A percentile compares a stretch with the other conserved stretches of the same genome.
These are phyloP conservation scores for Heteronetta atricapilla DNA, from an alignment of 2,113 vertebrate species.

Conservation along the genomic window DNA sequence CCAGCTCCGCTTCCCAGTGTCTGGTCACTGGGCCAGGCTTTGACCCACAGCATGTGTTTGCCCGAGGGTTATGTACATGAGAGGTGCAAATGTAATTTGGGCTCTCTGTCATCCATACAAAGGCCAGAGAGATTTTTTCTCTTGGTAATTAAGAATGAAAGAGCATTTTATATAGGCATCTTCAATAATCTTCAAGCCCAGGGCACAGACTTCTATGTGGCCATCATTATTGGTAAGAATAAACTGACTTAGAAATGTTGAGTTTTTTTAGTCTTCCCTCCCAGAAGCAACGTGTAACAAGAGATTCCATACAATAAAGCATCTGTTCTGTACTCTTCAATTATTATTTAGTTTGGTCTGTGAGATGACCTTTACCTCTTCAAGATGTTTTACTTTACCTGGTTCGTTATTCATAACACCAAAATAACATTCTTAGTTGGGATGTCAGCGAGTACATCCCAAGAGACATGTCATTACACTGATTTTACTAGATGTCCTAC, in stretches of 20 bases:
- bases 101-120: neutral
- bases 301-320: neutral
- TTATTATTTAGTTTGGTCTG: neutral
- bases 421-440: neutral
- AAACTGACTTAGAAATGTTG: neutral
- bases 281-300: neutral
- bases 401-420: neutral
- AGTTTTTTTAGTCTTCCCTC: neutral
- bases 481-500: neutral
- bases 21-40: neutral
- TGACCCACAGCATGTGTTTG: neutral
- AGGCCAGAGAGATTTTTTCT: neutral
- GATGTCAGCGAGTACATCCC: neutral
- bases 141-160: neutral
- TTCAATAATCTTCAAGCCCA: neutral
- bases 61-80: neutral
- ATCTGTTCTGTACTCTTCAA: neutral
- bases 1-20: neutral
- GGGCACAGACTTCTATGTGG: neutral
- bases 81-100: neutral
- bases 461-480: neutral
- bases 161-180: neutral
- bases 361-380: neutral
- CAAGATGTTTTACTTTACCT: neutral
- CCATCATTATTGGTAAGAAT: neutral